phyloP scores from a whole-genome alignment of 2,888 invertebrate species.

The Phortica okadai region DNA sequence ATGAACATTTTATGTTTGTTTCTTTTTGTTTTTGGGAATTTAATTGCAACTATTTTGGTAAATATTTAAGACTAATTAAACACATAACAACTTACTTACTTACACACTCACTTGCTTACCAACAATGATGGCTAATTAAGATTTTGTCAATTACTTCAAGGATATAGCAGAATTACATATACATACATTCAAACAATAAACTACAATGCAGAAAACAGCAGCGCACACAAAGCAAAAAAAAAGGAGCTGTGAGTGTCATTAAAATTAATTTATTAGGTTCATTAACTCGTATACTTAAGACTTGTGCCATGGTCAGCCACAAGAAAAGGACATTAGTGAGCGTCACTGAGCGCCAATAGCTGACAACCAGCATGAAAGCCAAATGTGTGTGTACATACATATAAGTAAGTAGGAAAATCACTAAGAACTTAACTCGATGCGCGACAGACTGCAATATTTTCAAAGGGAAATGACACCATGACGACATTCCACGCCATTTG shows the following conservation, averaged over 20 bases:
- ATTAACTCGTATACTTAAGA: constrained; percentile 61
- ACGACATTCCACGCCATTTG: constrained; percentile 55
- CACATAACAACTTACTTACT: constrained; percentile 55
- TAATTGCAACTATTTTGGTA: constrained; percentile 62
- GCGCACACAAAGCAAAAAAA: constrained; percentile 11
- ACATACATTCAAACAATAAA: constrained; percentile 9
- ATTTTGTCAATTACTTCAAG: constrained; percentile 68
- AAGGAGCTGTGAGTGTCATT: constrained; percentile 53
- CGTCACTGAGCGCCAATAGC: constrained; percentile 21
- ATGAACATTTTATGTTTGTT: constrained; percentile 36
- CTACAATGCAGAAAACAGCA: constrained; percentile 61
- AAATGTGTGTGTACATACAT: not conserved
- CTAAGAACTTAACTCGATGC: not conserved
- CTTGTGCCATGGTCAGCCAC: constrained; percentile 8
- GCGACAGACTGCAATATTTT: constrained; percentile 32
- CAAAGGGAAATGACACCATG: constrained; percentile 62
- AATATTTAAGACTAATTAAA: constrained; percentile 48
- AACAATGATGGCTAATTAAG: constrained; percentile 66
- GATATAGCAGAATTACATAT: constrained; percentile 50
- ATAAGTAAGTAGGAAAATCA: not conserved
- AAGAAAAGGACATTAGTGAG: constrained; percentile 27
- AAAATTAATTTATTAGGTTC: constrained; percentile 74
- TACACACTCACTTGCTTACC: constrained; percentile 57
- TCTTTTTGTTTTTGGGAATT: constrained; percentile 56
- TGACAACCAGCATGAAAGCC: constrained; percentile 17